A percentile compares a stretch with the other conserved stretches of the same genome.
phyloP scores from a whole-genome alignment of 2,888 invertebrate species.

The Hypolimnas misippus region DNA sequence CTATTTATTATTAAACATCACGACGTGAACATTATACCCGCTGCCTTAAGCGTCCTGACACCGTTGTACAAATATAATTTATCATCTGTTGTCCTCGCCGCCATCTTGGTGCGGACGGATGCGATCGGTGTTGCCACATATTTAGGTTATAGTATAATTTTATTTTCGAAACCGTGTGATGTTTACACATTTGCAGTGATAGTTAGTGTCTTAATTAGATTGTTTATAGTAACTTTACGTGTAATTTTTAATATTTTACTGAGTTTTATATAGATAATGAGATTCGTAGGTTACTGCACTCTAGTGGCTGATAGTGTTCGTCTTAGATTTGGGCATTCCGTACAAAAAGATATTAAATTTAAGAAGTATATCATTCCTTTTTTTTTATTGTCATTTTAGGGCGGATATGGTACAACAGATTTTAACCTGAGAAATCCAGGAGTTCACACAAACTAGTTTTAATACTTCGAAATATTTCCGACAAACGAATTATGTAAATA shows the following conservation, averaged over 20 bases:
- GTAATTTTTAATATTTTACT: constrained; percentile 62
- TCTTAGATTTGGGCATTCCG: constrained; percentile 39
- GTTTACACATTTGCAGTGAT: constrained; percentile 72
- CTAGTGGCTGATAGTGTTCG: constrained; percentile 22
- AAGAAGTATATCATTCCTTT: constrained; percentile 36
- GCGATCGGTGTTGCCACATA: constrained; percentile 53
- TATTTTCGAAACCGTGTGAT: constrained; percentile 72
- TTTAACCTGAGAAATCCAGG: constrained; percentile 26
- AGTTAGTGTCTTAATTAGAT: constrained; percentile 68
- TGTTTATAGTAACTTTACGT: constrained; percentile 65
- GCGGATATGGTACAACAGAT: constrained; percentile 31
- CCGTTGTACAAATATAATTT: constrained; percentile 56
- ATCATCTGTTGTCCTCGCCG: constrained; percentile 50
- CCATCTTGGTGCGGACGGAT: constrained; percentile 60
- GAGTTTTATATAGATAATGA: constrained; percentile 33
- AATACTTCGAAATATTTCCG: constrained; percentile 20
- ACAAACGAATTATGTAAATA: constrained; percentile 22
- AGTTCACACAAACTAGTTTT: constrained; percentile 25
- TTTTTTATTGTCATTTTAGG: constrained; percentile 16
- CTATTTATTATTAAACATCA: constrained; percentile 60
- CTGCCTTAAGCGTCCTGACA: constrained; percentile 55
- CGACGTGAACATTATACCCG: constrained; percentile 56
- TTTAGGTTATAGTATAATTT: constrained; percentile 59
- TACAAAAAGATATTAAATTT: constrained; percentile 33
- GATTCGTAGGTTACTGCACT: constrained; percentile 31